Evolutionary conservation across 2,113 vertebrate species (phyloP), one percentile per base, ranked within the genome.

Genomic region (Phrynosoma platyrhinos): DNA sequence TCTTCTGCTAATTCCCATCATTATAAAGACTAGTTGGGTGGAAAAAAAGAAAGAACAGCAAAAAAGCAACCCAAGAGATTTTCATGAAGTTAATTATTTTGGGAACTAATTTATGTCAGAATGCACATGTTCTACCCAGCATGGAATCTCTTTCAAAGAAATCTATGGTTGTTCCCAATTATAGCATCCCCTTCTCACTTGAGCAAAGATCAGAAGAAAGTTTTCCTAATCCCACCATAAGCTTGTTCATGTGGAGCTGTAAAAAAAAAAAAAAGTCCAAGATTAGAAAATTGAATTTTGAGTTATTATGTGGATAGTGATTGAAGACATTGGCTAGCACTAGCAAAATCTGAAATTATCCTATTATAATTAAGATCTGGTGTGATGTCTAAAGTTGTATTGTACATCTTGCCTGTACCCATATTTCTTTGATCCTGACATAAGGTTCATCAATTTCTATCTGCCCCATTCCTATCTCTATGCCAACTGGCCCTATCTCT

Each of bases 311-410:
- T 71, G 10, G 23, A 52, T 2, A 36, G 36, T 40, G 47, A 87
- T 40, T 79, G 23, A 71, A 86, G 68, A 79, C 2, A 18, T 42
- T 85, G 8, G 1, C 13, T 78, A 79, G 78, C 36, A 12, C 27
- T 6, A 58, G 23, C 55, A 32, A 79, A 69, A 36, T 25, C 30
- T 55, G 84, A 79, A 87, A 80, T 40, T 55, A 42, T 23, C 25
- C 27, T 66, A n/a, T n/a, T 74, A 58, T 9, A 87, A 81, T 78
- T 86, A 79, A 42, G 47, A n/a, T 69, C 53, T 87, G 53, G 30
- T 64, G 55, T 79, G 21, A 71, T 27, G 9, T 64, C n/a, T 47
- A 53, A 47, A 25, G 14, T 10, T 75, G 32, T 79, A 10, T 18
- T 80, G 23, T 30, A 32, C 27, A 53, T 40, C 12, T 66, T 68